Evolutionary conservation across 64 coral and sea anemone genomes (phyloP).

Genomic region (Dendronephthya gigantea): DNA sequence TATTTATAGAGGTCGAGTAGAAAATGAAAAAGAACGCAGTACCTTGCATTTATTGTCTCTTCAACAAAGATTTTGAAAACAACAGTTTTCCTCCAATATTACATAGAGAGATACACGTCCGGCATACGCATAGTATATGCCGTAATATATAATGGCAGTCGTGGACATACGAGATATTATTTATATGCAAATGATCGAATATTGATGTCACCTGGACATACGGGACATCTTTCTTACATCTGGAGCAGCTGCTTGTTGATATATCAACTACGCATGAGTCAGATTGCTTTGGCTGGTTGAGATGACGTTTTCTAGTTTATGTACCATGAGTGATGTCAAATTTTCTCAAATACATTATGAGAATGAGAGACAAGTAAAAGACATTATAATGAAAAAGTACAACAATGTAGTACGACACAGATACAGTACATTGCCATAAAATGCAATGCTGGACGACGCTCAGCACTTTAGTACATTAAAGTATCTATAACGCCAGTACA

Average conservation of each 20-base stretch:
- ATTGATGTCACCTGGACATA: conserved; percentile 54
- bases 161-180: background rate
- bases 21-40: background rate
- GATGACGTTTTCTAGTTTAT: background rate
- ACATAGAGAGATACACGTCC: background rate
- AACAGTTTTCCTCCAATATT: background rate
- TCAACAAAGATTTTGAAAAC: background rate
- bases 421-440: too few species aligned
- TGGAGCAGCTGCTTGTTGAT: conserved; percentile 47
- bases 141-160: background rate
- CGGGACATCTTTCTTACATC: conserved; percentile 44
- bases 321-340: background rate
- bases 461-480: too few species aligned
- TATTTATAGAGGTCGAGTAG: too few species aligned
- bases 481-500: too few species aligned
- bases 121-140: background rate
- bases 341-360: too few species aligned
- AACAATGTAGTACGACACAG: too few species aligned
- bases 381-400: too few species aligned
- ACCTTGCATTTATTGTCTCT: background rate
- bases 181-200: background rate
- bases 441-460: too few species aligned
- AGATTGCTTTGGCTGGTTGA: background rate
- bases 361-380: too few species aligned
- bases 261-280: background rate